Conservation (phyloP, 2,113 vertebrate genomes). For the Eulacestoma nigropectus region DNA sequence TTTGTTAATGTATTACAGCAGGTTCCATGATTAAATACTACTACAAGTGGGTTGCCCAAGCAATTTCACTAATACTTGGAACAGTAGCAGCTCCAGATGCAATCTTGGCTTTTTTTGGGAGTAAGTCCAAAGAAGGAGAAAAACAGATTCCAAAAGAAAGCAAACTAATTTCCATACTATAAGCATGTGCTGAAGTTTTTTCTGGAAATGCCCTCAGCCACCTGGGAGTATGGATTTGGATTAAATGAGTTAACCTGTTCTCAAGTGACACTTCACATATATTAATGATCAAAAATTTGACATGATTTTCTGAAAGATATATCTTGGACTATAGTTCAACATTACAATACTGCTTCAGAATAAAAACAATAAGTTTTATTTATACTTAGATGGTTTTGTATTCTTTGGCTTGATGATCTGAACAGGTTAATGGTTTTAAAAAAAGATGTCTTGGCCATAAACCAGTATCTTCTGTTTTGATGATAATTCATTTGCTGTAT, state of each 20-base stretch:
- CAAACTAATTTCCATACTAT: background rate
- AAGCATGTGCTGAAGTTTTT: background rate
- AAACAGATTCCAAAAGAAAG: background rate
- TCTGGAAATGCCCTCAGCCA: background rate
- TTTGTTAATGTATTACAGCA: background rate
- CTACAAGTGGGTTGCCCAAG: constrained; percentile 9
- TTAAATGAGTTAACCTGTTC: background rate
- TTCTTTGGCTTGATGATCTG: background rate
- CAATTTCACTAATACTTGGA: constrained; percentile 25
- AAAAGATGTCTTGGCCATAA: background rate
- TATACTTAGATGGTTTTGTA: background rate
- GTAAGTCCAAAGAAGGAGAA: background rate
- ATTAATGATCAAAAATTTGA: background rate
- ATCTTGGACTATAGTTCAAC: background rate
- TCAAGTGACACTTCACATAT: background rate
- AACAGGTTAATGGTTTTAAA: background rate
- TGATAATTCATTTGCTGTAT: background rate
- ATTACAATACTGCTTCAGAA: background rate
- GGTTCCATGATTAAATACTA: background rate
- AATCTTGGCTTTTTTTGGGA: background rate
- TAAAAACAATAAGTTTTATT: background rate
- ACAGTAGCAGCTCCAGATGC: background rate
- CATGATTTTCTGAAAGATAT: background rate
- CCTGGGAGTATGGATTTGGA: background rate
- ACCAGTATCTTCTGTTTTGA: background rate